Conservation (phyloP, 2,888 invertebrate species). For the Gryllus longicercus region DNA sequence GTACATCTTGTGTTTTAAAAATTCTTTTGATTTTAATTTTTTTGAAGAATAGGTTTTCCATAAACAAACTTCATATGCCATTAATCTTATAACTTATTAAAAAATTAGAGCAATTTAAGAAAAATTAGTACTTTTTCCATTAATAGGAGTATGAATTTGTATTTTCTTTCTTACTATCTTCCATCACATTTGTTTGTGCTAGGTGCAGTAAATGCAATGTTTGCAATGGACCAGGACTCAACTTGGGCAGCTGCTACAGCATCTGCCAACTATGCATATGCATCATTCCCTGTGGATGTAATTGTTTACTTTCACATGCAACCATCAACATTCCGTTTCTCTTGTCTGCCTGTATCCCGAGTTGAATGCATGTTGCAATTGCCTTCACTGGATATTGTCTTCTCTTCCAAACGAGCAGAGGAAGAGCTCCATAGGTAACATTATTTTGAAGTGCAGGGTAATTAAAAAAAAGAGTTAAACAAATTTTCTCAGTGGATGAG, state of each 20-base stretch:
- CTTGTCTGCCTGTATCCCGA: conserved; percentile 89
- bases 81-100: too few relatives aligned
- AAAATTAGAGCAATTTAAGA: too few relatives aligned
- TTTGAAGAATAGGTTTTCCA: too few relatives aligned
- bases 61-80: too few relatives aligned
- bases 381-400: conserved; percentile 95
- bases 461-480: not conserved
- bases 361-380: conserved; percentile 94
- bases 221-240: conserved; percentile 40
- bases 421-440: conserved; percentile 54
- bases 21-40: too few relatives aligned
- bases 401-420: conserved; percentile 86
- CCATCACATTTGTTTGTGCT: too few relatives aligned
- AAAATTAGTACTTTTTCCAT: too few relatives aligned
- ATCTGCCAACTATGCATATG: conserved; percentile 77
- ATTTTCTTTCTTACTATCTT: too few relatives aligned
- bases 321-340: conserved; percentile 93
- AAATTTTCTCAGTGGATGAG: not conserved
- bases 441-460: not conserved
- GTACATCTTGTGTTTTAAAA: too few relatives aligned
- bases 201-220: conserved; percentile 40
- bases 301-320: conserved; percentile 98
- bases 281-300: conserved; percentile 97
- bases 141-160: too few relatives aligned
- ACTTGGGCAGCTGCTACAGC: conserved; percentile 50